Base-by-base conservation (phyloP, 23 tunicate species). In the Diplosoma virens region DNA sequence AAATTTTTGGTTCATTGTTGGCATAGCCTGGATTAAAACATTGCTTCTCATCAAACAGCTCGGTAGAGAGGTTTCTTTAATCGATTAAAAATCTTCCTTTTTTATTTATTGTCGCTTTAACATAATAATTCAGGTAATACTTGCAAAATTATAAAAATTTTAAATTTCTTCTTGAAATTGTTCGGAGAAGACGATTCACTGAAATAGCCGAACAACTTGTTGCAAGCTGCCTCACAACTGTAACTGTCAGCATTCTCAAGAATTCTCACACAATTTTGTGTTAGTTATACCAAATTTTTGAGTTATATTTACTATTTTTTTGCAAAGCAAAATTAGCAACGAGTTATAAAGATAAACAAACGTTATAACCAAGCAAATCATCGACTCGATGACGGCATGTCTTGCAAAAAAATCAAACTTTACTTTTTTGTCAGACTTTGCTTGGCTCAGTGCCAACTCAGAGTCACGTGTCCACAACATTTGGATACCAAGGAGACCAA, bases 381-480 rank as follows among this genome's bases (percentile, higher is more conserved):
- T 11, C 52, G 52, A 46, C 52, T 11, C 52, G 16, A 46, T 46
- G 52, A 46, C 52, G 16, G 52, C 16, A 11, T 11, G 11, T 11
- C 14, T 16, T 16, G 52, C 14, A 46, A n/a, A 11, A 46, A 46
- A 11, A 14, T 14, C 65, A 68, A 35, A 37, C 67, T 47, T 17
- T 23, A 92, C 97, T 87, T 92, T 92, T 61, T 82, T 82, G 46
- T 92, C 97, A 1, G 92, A 85, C 71, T 92, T 92, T 0, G 89
- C 87, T 11, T 70, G 47, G 37, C 81, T 35, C 1, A 93, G 78
- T 2, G 94, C 79, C 32, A 32, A 24, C 70, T 95, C 99, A 0
- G 99, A 84, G 48, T 95, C 99, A 21, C 95, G 72, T 21, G 99
- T 95, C 99, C 99, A 95, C 6, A 95, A 32, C 91, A 95, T 86